phyloP scores from a whole-genome alignment of 2,888 invertebrate genomes.

The Drosophila phalerata region DNA sequence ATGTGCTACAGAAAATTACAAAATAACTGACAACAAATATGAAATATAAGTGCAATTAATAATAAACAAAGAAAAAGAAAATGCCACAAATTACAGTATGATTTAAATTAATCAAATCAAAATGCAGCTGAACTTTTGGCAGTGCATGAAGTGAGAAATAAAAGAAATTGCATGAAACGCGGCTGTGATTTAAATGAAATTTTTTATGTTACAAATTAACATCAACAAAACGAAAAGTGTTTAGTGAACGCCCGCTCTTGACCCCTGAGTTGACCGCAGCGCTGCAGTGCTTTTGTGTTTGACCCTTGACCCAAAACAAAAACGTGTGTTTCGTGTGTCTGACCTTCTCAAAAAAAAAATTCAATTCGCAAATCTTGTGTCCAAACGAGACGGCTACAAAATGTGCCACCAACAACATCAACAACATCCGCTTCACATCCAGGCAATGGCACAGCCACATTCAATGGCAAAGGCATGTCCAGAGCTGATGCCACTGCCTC shows the following conservation, averaged over 20 bases:
- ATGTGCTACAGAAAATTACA: slow-evolving; percentile 14
- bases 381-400: slow-evolving; percentile 43
- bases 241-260: slow-evolving; percentile 49
- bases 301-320: slow-evolving; percentile 40
- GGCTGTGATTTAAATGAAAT: slow-evolving; percentile 54
- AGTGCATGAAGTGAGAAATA: slow-evolving; percentile 42
- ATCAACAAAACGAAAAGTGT: slow-evolving; percentile 32
- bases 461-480: slow-evolving; percentile 22
- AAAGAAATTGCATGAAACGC: slow-evolving; percentile 56
- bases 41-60: slow-evolving; percentile 20
- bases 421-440: slow-evolving; percentile 41
- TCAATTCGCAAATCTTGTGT: slow-evolving; percentile 34
- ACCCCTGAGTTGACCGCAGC: slow-evolving; percentile 71
- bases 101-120: slow-evolving; percentile 29
- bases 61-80: slow-evolving; percentile 12
- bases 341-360: slow-evolving; percentile 5
- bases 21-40: slow-evolving; percentile 12
- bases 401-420: slow-evolving; percentile 56
- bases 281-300: slow-evolving; percentile 64
- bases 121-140: slow-evolving; percentile 59
- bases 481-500: slow-evolving; percentile 23
- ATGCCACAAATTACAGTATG: slow-evolving; percentile 1
- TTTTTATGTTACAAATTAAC: slow-evolving; percentile 17
- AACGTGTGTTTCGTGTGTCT: slow-evolving; percentile 13
- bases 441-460: slow-evolving; percentile 15